Evolutionary conservation across 1,140 invertebrate genomes (phyloP), one percentile per base, ranked within the genome.

Genomic region (Sycophila sp.): DNA sequence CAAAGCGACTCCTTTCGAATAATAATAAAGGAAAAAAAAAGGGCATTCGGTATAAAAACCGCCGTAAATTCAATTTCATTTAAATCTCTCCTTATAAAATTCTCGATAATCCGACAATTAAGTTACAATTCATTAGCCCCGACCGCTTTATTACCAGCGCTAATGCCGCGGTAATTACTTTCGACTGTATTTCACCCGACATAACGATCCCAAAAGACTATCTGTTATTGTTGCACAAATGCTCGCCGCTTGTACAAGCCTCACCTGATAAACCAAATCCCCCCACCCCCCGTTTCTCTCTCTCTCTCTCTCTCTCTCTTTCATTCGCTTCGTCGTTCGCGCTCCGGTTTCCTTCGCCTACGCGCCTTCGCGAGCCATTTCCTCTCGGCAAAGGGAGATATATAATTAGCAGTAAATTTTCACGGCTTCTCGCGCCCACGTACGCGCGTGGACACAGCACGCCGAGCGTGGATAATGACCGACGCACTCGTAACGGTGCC

Each of bases 341-440:
- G n/a, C n/a, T n/a, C 24, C 47, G 38, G 30, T n/a, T 69, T 59
- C 51, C n/a, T 45, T 70, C 58, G 22, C 47, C 66, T 51, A 34
- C 56, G 40, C 36, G 19, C 17, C 28, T 10, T 8, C 24, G 34
- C 45, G 28, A 28, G 38, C 59, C 71, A 38, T 69, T 69, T 73
- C 63, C 66, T 45, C 67, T 47, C 6, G 28, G 55, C 60, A 60
- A 45, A 47, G 45, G 64, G 58, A n/a, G n/a, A n/a, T n/a, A 71
- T 67, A 71, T 74, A 74, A 74, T 74, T 74, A 74, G 72, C 69
- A 74, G 64, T 74, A 74, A 74, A 74, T 74, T 74, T 74, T 71
- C 58, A 62, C 64, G 72, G 58, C 32, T 70, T 65, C 56, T 70
- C 60, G 59, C 36, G 19, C 13, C 15, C 38, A 28, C 10, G 7